Evolutionary conservation across 2,797 vertebrate species (phyloP), one percentile per base, ranked within the genome.

Genomic region (Nasua narica): DNA sequence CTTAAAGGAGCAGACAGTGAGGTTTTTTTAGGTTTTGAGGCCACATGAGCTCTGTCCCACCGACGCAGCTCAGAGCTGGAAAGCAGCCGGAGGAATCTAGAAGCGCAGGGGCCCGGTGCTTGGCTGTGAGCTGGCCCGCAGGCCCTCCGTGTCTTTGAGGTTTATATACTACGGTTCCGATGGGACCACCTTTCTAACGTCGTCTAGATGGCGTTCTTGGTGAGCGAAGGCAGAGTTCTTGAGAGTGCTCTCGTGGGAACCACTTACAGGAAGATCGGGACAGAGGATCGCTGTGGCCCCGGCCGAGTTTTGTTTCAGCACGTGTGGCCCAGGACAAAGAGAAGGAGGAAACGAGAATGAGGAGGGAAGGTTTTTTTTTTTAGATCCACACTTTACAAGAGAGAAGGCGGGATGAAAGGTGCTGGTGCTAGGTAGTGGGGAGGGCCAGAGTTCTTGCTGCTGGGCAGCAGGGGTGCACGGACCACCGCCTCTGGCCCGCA

Each of bases 391-490:
- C 15, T 50, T 43, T 11, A 5, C 16, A 12, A 15, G 82, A 37
- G 46, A 23, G 18, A 8, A 56, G 11, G 70, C 25, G 56, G 48
- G 3, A 0, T 7, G 29, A 35, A 32, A 76, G 40, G 25, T 32
- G 32, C 43, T 2, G 0, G 1, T 25, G 11, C 18, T 35, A 0
- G 21, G 2, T 5, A 3, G 35, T 2, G 21, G 19, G 5, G 43
- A 37, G 48, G 46, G 56, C 13, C 15, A 0, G 12, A 29, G 40
- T 46, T 27, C 70, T 27, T 8, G 60, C 52, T 37, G 46, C n/a
- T 0, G 0, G 8, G 1, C 0, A 25, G 8, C 25, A 0, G 0
- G 23, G 43, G 19, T 12, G 0, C 6, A 1, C 0, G 0, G 29
- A 46, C n/a, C n/a, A 0, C 40, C 3, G 29, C 40, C n/a, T 32